Evolutionary conservation across 92 coral and sea anemone species (phyloP).

Genomic region (Epizoanthus rinbou): DNA sequence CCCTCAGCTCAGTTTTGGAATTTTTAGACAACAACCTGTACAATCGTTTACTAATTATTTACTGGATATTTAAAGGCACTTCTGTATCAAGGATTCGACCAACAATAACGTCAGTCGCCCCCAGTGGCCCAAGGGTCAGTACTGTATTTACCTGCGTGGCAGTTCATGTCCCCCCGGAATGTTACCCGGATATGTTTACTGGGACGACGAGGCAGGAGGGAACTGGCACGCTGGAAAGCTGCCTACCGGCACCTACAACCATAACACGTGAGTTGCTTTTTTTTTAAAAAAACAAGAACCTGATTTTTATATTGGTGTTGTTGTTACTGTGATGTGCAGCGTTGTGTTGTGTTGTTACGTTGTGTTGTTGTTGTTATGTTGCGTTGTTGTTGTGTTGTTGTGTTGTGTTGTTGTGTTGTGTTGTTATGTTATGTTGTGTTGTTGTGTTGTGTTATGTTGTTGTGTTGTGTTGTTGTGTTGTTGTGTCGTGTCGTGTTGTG

Average conservation of each 20-base stretch:
- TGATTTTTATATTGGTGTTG: too few relatives aligned
- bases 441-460: neutral
- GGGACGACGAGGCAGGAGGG: conserved; percentile 39
- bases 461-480: too few relatives aligned
- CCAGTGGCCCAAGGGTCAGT: conserved; percentile 44
- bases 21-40: too few relatives aligned
- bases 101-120: neutral
- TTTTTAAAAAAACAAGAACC: neutral
- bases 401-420: too few relatives aligned
- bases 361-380: neutral
- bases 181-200: conserved; percentile 16
- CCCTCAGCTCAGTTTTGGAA: too few relatives aligned
- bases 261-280: conserved; percentile 35
- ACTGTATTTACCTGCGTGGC: conserved; percentile 39
- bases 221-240: conserved; percentile 9
- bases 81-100: conserved; percentile 18
- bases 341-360: too few relatives aligned
- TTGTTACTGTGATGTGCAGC: too few relatives aligned
- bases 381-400: too few relatives aligned
- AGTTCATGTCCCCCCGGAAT: conserved; percentile 20
- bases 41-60: too few relatives aligned
- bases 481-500: too few relatives aligned
- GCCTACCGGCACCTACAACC: conserved; percentile 25
- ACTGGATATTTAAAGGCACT: neutral
- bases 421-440: too few relatives aligned